Evolutionary conservation across 1,140 invertebrate species (phyloP), one percentile per base, ranked within the genome.

Genomic region (Tachypleus tridentatus): DNA sequence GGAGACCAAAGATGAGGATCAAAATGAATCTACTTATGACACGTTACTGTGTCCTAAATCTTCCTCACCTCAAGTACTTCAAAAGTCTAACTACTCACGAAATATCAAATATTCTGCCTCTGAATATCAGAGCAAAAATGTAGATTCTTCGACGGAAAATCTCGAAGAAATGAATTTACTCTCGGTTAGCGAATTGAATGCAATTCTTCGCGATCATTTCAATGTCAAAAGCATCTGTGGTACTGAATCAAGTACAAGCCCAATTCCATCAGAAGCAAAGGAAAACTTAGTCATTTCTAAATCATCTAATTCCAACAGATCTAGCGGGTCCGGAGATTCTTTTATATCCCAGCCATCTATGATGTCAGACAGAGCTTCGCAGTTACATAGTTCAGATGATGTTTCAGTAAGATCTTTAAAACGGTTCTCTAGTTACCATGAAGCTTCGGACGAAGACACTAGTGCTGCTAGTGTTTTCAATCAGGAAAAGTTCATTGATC

Each of bases 101-200:
- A 29, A 29, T 29, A 2, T 29, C 29, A 29, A 29, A 29, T 29
- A 29, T 29, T 29, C 29, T 29, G 29, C 29, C 29, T 29, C 29
- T 29, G 29, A 29, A 29, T 29, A 29, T 29, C 29, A 29, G 29
- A 29, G 29, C 29, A 29, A 29, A 29, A 29, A 29, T 29, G 29
- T 29, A 29, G 29, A 29, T 29, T 29, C 29, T 29, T 29, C 62
- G 79, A 81, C 70, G 80, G 78, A 56, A 81, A 79, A 0, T 80
- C 80, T 11, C 79, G 80, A 69, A 61, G 64, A 64, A 54, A 47
- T 68, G n/a, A 29, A 29, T 29, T 29, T 29, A 29, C 29, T 29
- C 29, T 29, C 29, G 29, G 29, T 29, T 29, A 29, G 29, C 29
- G 29, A 29, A 29, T 29, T 29, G 29, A 2, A 29, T 29, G 29